phyloP scores from a whole-genome alignment of 2,888 invertebrate genomes.

The Glaucopsyche alexis region DNA sequence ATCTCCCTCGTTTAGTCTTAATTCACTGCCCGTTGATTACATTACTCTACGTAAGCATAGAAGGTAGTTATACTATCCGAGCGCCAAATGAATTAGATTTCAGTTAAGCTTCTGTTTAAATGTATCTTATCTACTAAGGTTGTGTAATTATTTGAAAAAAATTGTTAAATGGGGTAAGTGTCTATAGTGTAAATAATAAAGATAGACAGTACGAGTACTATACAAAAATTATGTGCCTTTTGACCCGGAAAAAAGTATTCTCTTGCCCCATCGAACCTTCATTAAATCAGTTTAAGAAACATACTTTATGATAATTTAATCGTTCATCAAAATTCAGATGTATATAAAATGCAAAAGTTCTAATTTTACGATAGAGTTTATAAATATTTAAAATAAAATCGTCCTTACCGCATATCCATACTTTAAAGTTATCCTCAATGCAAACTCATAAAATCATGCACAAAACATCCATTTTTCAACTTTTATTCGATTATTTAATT shows the following conservation, averaged over 20 bases:
- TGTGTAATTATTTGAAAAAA: neutral
- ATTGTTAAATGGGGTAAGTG: too few relatives aligned
- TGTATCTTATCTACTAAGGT: neutral
- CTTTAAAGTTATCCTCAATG: neutral
- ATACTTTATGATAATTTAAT: too few relatives aligned
- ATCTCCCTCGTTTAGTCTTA: conserved; percentile 1
- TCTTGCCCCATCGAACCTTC: too few relatives aligned
- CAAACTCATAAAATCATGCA: neutral
- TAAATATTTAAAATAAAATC: neutral
- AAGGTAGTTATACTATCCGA: conserved; percentile 4
- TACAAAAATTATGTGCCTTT: too few relatives aligned
- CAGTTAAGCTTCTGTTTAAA: neutral
- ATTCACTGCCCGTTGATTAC: conserved; percentile 9
- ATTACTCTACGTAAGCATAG: conserved; percentile 1
- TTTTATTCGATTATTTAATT: neutral
- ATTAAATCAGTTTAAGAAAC: too few relatives aligned
- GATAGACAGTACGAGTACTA: too few relatives aligned
- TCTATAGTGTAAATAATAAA: too few relatives aligned
- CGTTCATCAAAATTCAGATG: too few relatives aligned
- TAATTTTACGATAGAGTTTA: neutral
- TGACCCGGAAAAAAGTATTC: too few relatives aligned
- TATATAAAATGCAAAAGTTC: too few relatives aligned
- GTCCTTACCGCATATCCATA: conserved; percentile 4
- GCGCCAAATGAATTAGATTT: conserved; percentile 8
- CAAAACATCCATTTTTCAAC: neutral